phyloP scores from a whole-genome alignment of 1,140 invertebrate genomes.

The Ganaspis sp. region DNA sequence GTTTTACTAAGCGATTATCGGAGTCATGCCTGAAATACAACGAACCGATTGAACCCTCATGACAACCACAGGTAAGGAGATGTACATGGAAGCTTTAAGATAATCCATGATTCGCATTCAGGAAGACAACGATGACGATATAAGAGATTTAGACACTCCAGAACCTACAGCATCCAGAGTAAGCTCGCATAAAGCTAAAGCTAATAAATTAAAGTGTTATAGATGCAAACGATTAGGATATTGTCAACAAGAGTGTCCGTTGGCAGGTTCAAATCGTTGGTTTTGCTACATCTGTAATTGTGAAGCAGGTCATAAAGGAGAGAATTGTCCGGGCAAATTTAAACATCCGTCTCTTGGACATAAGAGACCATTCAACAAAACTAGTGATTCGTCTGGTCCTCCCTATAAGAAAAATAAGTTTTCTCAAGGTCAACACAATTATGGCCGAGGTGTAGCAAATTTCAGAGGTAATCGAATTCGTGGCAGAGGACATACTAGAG shows the following conservation, averaged over 20 bases:
- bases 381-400: conserved; percentile 32
- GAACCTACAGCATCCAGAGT: conserved; percentile 38
- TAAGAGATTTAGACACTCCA: conserved; percentile 30
- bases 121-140: conserved; percentile 38
- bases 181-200: background rate
- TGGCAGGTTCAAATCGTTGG: conserved; percentile 38
- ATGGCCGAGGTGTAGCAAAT: conserved; percentile 31
- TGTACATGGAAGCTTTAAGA: conserved; percentile 44
- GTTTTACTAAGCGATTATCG: conserved; percentile 50
- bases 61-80: conserved; percentile 33
- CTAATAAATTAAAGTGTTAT: conserved; percentile 37
- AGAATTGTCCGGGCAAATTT: conserved; percentile 33
- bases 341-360: conserved; percentile 32
- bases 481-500: too few relatives aligned
- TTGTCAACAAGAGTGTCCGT: conserved; percentile 38
- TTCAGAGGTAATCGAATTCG: too few relatives aligned
- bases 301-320: conserved; percentile 43
- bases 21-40: conserved; percentile 46
- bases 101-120: conserved; percentile 36
- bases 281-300: conserved; percentile 46
- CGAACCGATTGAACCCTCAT: conserved; percentile 35
- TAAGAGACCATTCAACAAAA: conserved; percentile 35
- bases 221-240: conserved; percentile 47
- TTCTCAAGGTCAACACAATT: background rate
- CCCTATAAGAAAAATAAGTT: conserved; percentile 33